Evolutionary conservation across 2,888 invertebrate genomes (phyloP).

Genomic region (Synergus laeviventris): DNA sequence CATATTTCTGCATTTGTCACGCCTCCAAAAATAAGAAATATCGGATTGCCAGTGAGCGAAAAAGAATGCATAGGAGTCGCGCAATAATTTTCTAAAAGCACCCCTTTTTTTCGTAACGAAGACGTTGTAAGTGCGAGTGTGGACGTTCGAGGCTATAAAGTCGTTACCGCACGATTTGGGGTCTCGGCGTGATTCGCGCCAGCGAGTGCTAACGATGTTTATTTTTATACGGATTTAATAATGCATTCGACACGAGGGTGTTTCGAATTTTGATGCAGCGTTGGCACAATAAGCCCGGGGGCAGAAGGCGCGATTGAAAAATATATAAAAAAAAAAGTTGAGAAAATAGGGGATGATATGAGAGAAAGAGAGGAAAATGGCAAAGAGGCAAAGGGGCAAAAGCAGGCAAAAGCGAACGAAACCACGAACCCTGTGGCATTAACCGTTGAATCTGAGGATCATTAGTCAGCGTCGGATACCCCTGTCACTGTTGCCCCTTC

Average conservation of each 20-base stretch:
- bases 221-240: constrained; percentile 64
- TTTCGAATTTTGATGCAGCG: constrained; percentile 56
- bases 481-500: constrained; percentile 63
- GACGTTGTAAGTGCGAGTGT: constrained; percentile 35
- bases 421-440: constrained; percentile 58
- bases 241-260: constrained; percentile 61
- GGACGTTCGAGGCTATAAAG: constrained; percentile 30
- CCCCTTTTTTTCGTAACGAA: constrained; percentile 25
- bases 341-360: constrained; percentile 40
- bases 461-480: constrained; percentile 68
- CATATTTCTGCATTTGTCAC: constrained; percentile 38
- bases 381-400: constrained; percentile 41
- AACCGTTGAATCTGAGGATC: constrained; percentile 66
- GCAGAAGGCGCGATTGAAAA: constrained; percentile 4
- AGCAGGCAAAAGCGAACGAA: constrained; percentile 50
- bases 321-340: constrained; percentile 22
- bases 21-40: constrained; percentile 36
- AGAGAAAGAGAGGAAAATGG: constrained; percentile 45
- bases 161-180: constrained; percentile 39
- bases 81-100: constrained; percentile 24
- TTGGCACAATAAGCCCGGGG: constrained; percentile 33
- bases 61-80: background rate
- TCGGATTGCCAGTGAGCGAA: constrained; percentile 17
- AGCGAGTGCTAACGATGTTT: constrained; percentile 59
- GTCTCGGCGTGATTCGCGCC: constrained; percentile 33